Evolutionary conservation across 2,113 vertebrate species (phyloP).

Genomic region (Terrapene triunguis): DNA sequence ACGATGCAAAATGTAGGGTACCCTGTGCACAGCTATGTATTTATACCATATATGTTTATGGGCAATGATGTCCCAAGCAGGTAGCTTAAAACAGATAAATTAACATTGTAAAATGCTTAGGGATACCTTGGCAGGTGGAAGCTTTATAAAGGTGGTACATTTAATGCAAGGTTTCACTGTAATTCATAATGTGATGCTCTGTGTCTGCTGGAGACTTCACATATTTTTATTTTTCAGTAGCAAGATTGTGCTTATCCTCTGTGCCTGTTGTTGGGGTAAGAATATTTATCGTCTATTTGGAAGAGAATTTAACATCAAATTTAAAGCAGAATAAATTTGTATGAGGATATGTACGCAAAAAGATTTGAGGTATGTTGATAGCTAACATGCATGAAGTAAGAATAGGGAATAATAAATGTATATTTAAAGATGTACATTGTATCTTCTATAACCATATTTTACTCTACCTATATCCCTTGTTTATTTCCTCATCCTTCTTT

Average conservation of each 20-base stretch:
- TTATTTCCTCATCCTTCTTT: neutral
- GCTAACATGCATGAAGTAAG: neutral
- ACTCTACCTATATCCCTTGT: neutral
- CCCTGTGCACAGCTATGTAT: neutral
- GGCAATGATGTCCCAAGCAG: neutral
- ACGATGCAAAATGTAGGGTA: neutral
- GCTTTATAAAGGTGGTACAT: neutral
- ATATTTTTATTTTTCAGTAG: conserved; percentile 12
- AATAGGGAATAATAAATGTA: neutral
- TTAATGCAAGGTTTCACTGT: neutral
- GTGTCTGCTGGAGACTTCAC: neutral
- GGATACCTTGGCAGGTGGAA: neutral
- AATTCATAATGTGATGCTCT: conserved; percentile 3
- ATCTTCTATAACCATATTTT: neutral
- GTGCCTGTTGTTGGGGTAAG: neutral
- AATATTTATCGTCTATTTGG: neutral
- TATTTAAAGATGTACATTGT: neutral
- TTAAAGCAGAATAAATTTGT: neutral
- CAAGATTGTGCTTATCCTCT: neutral
- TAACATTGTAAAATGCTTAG: neutral
- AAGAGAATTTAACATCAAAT: neutral
- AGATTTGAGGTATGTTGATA: neutral
- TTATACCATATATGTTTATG: too few relatives aligned
- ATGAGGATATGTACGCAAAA: neutral
- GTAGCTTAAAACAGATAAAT: neutral